Conservation (phyloP, 2,888 invertebrate species). For the Amphiduros pacificus region DNA sequence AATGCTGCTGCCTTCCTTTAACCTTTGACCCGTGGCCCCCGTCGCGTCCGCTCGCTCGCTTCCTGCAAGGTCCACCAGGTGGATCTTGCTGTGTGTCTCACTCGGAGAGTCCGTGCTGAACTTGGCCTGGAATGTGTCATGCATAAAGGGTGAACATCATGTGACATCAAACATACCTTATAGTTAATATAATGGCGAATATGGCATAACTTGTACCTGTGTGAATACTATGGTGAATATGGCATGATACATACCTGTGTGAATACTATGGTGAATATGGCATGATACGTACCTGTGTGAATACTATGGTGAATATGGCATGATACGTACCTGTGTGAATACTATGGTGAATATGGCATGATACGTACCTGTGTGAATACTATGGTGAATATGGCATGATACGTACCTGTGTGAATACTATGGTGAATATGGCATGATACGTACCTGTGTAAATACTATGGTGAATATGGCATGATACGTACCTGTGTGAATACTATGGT, state of each 20-base stretch:
- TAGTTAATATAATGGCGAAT: too few species aligned
- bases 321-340: too few species aligned
- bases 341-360: too few species aligned
- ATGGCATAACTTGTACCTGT: too few species aligned
- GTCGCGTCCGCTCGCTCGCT: slow-evolving; percentile 63
- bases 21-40: slow-evolving; percentile 84
- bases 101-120: slow-evolving; percentile 56
- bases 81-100: slow-evolving; percentile 60
- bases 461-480: slow-evolving; percentile 70
- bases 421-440: slow-evolving; percentile 66
- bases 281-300: too few species aligned
- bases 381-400: slow-evolving; percentile 61
- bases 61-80: slow-evolving; percentile 63
- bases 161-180: too few species aligned
- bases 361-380: slow-evolving; percentile 59
- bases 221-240: too few species aligned
- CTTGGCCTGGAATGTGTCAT: slow-evolving; percentile 46
- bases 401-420: slow-evolving; percentile 59
- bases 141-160: neutral
- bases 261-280: too few species aligned
- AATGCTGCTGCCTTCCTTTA: slow-evolving; percentile 73
- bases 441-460: slow-evolving; percentile 60
- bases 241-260: too few species aligned
- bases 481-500: slow-evolving; percentile 62
- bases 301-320: too few species aligned